Conservation (phyloP, 2,113 vertebrate species). For the Thryonomys swinderianus region DNA sequence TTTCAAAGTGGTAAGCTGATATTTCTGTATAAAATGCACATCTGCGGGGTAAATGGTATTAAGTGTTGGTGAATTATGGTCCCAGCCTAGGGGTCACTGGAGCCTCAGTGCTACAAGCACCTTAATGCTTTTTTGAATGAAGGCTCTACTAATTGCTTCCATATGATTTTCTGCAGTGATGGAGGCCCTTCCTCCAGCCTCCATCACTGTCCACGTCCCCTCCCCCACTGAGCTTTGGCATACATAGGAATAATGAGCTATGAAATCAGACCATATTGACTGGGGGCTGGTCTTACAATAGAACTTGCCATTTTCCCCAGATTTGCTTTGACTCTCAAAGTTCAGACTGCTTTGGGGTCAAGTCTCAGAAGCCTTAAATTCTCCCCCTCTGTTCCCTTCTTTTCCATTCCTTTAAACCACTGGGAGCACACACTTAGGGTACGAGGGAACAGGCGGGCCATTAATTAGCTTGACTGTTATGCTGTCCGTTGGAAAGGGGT, state of each 20-base stretch:
- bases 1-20: slow-evolving; percentile 89
- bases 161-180: slow-evolving; percentile 77
- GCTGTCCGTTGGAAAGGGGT: slow-evolving; percentile 19
- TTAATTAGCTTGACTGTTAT: slow-evolving; percentile 69
- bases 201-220: slow-evolving; percentile 7
- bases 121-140: slow-evolving; percentile 87
- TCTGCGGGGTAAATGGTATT: slow-evolving; percentile 85
- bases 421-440: slow-evolving; percentile 42
- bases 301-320: not conserved
- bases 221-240: not conserved
- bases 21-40: slow-evolving; percentile 87
- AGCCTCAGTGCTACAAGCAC: slow-evolving; percentile 86
- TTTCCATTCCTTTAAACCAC: slow-evolving; percentile 70
- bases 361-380: slow-evolving; percentile 56
- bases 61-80: slow-evolving; percentile 88
- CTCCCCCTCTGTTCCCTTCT: not conserved
- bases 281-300: slow-evolving; percentile 2
- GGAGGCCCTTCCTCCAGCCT: slow-evolving; percentile 21
- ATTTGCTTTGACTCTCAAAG: slow-evolving; percentile 71
- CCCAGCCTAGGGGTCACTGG: slow-evolving; percentile 84
- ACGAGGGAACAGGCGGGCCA: slow-evolving; percentile 47
- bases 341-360: slow-evolving; percentile 70
- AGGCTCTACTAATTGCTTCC: slow-evolving; percentile 87
- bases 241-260: slow-evolving; percentile 20
- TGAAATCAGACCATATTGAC: slow-evolving; percentile 63